Evolutionary conservation across 2,113 vertebrate genomes (phyloP).

Genomic region (Solea senegalensis): DNA sequence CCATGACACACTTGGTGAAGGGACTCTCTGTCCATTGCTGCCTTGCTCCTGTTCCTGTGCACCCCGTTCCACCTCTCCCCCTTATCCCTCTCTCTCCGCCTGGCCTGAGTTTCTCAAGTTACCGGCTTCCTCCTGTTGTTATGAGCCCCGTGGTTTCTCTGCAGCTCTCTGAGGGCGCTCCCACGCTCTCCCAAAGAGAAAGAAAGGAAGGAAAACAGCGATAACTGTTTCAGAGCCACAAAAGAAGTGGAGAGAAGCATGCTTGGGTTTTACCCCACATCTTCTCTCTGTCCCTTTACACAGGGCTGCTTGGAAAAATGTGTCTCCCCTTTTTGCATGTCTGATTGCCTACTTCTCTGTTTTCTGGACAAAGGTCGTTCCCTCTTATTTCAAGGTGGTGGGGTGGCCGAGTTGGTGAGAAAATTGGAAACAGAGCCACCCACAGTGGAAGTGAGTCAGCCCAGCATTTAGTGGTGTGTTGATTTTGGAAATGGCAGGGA

Average conservation of each 20-base stretch:
- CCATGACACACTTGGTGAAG: slow-evolving; percentile 2
- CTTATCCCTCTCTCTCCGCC: slow-evolving; percentile 35
- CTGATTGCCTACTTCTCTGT: slow-evolving; percentile 42
- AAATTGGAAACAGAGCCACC: slow-evolving; percentile 85
- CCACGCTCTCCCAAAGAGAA: slow-evolving; percentile 73
- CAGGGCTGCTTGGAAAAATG: slow-evolving; percentile 24
- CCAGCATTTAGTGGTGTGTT: slow-evolving; percentile 69
- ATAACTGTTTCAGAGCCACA: slow-evolving; percentile 66
- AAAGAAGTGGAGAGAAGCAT: slow-evolving; percentile 45
- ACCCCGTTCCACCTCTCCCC: slow-evolving; percentile 24
- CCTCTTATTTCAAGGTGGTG: slow-evolving; percentile 63
- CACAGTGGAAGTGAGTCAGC: slow-evolving; percentile 79
- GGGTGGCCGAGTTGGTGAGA: slow-evolving; percentile 75
- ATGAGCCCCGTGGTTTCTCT: slow-evolving; percentile 75
- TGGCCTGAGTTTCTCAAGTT: slow-evolving; percentile 72
- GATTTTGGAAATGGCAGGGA: slow-evolving; percentile 70
- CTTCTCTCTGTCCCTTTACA: slow-evolving; percentile 37
- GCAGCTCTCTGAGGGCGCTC: slow-evolving; percentile 68
- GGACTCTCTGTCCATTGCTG: slow-evolving; percentile 16
- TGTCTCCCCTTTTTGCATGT: slow-evolving; percentile 31
- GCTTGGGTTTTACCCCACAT: slow-evolving; percentile 7
- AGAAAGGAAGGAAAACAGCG: slow-evolving; percentile 77
- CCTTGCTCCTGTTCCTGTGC: background rate
- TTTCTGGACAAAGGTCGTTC: slow-evolving; percentile 65
- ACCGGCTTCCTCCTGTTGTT: slow-evolving; percentile 83